Percentiles rank a stretch among this genome's conserved stretches.
Conservation (phyloP, 2,888 invertebrate species). For the Pimpla rufipes region DNA sequence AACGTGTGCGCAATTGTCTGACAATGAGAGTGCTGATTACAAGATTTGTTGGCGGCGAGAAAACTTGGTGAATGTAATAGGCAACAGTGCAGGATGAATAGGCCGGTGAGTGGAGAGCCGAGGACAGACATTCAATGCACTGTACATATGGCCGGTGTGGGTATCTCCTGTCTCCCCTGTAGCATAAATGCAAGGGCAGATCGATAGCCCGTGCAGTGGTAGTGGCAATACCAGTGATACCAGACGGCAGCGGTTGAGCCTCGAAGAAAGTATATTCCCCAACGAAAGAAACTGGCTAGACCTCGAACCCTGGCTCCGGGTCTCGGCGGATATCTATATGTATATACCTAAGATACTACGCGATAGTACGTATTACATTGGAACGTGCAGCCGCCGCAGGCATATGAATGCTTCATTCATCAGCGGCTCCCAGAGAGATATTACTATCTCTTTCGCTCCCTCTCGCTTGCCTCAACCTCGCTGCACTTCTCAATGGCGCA, state of each 20-base stretch:
- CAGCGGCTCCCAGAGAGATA: constrained; percentile 68
- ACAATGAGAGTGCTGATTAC: constrained; percentile 55
- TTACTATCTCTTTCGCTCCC: constrained; percentile 52
- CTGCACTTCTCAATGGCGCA: constrained; percentile 27
- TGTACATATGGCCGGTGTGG: constrained; percentile 16
- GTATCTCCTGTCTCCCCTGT: not conserved
- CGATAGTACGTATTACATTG: constrained; percentile 59
- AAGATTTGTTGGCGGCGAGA: constrained; percentile 23
- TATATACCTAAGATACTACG: constrained; percentile 30
- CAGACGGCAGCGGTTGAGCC: not conserved
- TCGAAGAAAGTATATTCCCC: constrained; percentile 40
- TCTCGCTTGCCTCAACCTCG: not conserved
- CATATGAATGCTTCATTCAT: constrained; percentile 79
- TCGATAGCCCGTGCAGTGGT: constrained; percentile 44
- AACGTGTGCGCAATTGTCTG: not conserved
- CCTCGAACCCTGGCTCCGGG: constrained; percentile 25
- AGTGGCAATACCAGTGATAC: constrained; percentile 23
- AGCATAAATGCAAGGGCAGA: constrained; percentile 25
- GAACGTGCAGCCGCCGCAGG: constrained; percentile 58
- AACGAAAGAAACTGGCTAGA: constrained; percentile 50
- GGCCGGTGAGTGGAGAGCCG: constrained; percentile 14
- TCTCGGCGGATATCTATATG: constrained; percentile 25
- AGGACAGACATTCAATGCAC: constrained; percentile 6
- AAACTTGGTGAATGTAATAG: constrained; percentile 21
- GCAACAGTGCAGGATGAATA: constrained; percentile 34